These are phyloP conservation scores for Eupithecia inturbata DNA, from an alignment of 2,888 invertebrate genomes.

Conservation along the genomic window DNA sequence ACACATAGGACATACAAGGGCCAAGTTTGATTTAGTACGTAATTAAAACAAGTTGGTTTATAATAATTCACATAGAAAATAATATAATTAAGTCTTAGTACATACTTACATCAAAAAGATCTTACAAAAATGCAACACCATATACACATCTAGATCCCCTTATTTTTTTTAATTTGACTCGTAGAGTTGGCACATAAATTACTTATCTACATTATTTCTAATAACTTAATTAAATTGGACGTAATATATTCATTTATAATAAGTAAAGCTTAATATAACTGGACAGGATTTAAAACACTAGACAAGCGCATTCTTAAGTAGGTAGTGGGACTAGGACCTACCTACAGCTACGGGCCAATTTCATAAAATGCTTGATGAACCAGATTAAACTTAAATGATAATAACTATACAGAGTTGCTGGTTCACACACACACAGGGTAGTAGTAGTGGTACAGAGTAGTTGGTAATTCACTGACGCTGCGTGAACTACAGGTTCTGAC, in stretches of 20 bases:
- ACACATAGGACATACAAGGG: too few relatives aligned
- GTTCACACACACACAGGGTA: too few relatives aligned
- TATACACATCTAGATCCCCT: conserved; percentile 20
- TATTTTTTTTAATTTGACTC: conserved; percentile 49
- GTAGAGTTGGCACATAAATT: conserved; percentile 60
- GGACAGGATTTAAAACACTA: conserved; percentile 8
- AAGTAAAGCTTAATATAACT: conserved; percentile 25
- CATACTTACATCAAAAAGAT: conserved; percentile 17
- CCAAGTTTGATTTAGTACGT: too few relatives aligned
- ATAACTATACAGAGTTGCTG: too few relatives aligned
- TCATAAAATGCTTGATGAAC: neutral
- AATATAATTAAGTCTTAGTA: conserved; percentile 13
- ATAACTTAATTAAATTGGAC: conserved; percentile 37
- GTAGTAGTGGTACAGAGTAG: too few relatives aligned
- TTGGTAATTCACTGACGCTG: too few relatives aligned
- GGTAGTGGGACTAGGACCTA: neutral
- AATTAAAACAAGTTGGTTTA: conserved; percentile 8
- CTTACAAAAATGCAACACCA: conserved; percentile 23
- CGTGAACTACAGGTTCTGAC: too few relatives aligned
- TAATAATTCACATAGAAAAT: conserved; percentile 20
- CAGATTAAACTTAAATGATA: neutral
- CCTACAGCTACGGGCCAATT: neutral
- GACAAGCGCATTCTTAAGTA: neutral
- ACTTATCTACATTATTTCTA: conserved; percentile 35
- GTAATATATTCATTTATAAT: conserved; percentile 20